A percentile compares a stretch with the other conserved stretches of the same genome.
Conservation (phyloP, 2,113 vertebrate genomes). For the Spheniscus mendiculus region DNA sequence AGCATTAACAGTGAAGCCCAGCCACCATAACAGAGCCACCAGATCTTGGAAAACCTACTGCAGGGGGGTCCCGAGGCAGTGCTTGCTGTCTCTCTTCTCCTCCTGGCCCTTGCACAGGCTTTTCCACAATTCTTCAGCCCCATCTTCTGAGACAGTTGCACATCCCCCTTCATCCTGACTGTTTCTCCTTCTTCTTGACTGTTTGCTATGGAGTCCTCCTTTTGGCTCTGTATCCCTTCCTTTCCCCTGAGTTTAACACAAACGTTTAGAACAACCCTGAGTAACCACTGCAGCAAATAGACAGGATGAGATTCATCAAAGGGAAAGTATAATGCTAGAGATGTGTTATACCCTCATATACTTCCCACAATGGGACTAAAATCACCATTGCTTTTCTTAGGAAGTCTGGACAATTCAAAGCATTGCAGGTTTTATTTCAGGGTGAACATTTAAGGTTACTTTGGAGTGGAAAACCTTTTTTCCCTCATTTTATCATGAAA, state of each 20-base stretch:
- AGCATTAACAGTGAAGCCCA: not conserved
- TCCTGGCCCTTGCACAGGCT: not conserved
- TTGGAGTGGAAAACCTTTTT: not conserved
- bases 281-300: not conserved
- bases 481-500: not conserved
- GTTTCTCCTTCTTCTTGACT: not conserved
- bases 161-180: not conserved
- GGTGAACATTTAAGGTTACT: not conserved
- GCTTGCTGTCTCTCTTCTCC: not conserved
- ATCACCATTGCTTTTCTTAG: not conserved
- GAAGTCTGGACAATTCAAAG: not conserved
- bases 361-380: not conserved
- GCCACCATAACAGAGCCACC: not conserved
- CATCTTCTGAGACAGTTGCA: not conserved
- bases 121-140: not conserved
- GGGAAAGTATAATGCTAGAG: not conserved
- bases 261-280: not conserved
- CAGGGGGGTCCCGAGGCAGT: not conserved
- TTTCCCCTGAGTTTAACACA: not conserved
- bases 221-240: not conserved
- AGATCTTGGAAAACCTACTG: not conserved
- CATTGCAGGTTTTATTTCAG: not conserved
- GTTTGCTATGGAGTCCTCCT: not conserved
- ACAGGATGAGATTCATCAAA: not conserved
- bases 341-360: not conserved